Evolutionary conservation across 2,113 vertebrate species (phyloP).

Genomic region (Lepus timidus): DNA sequence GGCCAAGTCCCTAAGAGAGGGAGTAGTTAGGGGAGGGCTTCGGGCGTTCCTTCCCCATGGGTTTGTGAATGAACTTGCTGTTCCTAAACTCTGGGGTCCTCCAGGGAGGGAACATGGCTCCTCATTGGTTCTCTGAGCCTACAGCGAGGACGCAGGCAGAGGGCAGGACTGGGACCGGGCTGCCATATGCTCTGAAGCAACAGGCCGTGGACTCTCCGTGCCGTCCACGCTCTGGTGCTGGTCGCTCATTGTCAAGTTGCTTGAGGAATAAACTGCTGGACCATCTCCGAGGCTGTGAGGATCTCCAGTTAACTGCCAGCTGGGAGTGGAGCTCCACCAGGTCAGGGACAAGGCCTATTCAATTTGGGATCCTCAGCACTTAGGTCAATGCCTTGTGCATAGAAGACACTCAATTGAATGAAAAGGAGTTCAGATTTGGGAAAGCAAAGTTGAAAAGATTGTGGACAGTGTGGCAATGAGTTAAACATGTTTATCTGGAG

Average conservation of each 20-base stretch:
- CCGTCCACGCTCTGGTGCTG: not conserved
- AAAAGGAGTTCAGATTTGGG: constrained; percentile 6
- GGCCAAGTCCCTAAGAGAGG: not conserved
- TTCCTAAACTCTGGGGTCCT: not conserved
- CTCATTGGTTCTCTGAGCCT: not conserved
- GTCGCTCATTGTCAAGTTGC: not conserved
- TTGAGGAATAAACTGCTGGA: not conserved
- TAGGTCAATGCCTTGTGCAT: not conserved
- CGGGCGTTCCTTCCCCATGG: not conserved
- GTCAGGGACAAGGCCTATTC: not conserved
- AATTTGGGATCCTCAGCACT: not conserved
- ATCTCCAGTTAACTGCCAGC: not conserved
- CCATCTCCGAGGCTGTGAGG: not conserved
- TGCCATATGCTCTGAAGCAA: not conserved
- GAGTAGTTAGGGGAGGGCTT: not conserved
- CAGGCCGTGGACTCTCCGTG: not conserved
- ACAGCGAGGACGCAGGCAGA: not conserved
- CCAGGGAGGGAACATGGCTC: not conserved
- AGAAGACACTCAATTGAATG: not conserved
- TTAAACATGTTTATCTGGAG: not conserved
- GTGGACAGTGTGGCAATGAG: not conserved
- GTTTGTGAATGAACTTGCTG: not conserved
- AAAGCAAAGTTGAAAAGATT: constrained; percentile 12
- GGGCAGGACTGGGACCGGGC: not conserved
- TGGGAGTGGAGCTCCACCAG: not conserved